Base-by-base conservation (phyloP, 2,797 vertebrate genomes). In the Protonibea diacanthus region DNA sequence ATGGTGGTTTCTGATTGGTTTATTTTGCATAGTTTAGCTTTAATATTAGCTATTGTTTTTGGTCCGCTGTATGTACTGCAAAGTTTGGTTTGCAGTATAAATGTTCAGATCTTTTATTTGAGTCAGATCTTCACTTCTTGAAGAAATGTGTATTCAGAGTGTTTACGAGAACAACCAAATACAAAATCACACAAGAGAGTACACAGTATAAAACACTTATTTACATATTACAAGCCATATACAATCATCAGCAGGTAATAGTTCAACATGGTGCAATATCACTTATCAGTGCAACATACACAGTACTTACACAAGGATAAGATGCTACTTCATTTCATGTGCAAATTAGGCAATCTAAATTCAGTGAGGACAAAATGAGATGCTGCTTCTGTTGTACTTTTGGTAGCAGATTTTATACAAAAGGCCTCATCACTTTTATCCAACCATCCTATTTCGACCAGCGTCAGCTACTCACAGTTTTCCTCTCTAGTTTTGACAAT, bases 261-360 rank as follows among this genome's bases (percentile, higher is more conserved):
- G 74, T 63, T 84, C 62, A 75, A 62, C 58, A 56, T 42, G 56
- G 53, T 60, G 56, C 67, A 40, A 57, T 51, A 74, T 81, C 42
- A 56, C 70, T 85, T 79, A 80, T 86, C 76, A 77, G 59, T 56
- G 51, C 76, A 79, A 88, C 83, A 79, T 85, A 83, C 74, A 74
- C 49, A 67, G 65, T 58, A 83, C 67, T 78, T 86, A 82, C 49
- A 81, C 68, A 49, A 33, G 71, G 56, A 88, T 77, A 70, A 33
- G 27, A 76, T 69, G 58, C 84, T 60, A 21, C 85, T 89, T 87
- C 75, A 88, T 92, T 89, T 84, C 78, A 88, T 78, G 86, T 91
- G 91, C 72, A 92, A 93, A 93, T 92, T 61, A 90, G 87, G 87
- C 85, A 89, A 91, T 93, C 85, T 93, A 92, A 92, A 93, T 91